Conservation (phyloP, 2,113 vertebrate genomes). For the Upupa epops region DNA sequence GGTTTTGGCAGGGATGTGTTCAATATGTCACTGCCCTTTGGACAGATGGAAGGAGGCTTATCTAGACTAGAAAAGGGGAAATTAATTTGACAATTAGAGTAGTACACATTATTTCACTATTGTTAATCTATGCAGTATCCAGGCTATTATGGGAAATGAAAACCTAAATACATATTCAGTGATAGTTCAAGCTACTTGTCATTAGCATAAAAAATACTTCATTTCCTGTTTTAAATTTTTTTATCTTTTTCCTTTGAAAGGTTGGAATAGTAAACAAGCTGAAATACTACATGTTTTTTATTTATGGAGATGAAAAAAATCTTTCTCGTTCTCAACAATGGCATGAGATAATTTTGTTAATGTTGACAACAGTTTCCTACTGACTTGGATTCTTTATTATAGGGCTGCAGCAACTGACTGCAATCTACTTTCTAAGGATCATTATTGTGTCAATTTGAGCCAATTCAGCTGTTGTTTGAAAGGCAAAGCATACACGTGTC, state of each 20-base stretch:
- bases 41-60: conserved; percentile 37
- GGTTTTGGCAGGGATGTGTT: neutral
- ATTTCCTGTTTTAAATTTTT: neutral
- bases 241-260: neutral
- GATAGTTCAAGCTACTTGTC: neutral
- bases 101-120: neutral
- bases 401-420: conserved; percentile 17
- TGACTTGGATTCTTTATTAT: neutral
- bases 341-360: neutral
- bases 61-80: neutral
- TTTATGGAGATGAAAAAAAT: neutral
- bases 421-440: neutral
- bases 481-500: neutral
- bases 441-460: conserved; percentile 9
- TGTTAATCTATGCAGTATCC: conserved; percentile 7
- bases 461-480: conserved; percentile 28
- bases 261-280: neutral
- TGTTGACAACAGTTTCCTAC: neutral
- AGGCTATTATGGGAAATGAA: conserved; percentile 26
- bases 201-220: neutral
- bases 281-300: neutral
- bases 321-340: neutral
- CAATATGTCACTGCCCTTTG: neutral
- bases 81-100: neutral
- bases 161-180: neutral